Conservation (phyloP, 2,113 vertebrate species). For the Ptyas mucosa region DNA sequence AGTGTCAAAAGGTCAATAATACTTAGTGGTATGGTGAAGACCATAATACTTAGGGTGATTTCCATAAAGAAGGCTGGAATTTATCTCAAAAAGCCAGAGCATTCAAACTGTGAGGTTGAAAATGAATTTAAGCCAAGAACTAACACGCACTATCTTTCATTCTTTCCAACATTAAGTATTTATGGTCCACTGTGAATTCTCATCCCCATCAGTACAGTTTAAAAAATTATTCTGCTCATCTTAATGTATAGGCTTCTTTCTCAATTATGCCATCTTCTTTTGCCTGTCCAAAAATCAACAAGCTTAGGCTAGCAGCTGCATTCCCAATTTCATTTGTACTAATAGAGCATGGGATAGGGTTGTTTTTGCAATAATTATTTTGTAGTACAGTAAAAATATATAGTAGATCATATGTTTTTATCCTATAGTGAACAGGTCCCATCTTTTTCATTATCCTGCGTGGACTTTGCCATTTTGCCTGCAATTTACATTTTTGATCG, state of each 20-base stretch:
- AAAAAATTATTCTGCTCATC: not conserved
- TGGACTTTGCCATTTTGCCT: not conserved
- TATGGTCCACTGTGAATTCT: not conserved
- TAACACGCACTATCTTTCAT: not conserved
- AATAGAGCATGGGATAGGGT: not conserved
- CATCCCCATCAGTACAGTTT: not conserved
- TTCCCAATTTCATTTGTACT: not conserved
- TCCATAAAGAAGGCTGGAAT: not conserved
- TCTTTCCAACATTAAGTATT: not conserved
- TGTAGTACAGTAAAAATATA: not conserved
- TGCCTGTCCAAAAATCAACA: not conserved
- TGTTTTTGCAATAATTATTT: not conserved
- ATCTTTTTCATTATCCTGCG: not conserved
- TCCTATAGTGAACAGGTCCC: not conserved
- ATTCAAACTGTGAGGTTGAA: not conserved
- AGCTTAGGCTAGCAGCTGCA: not conserved
- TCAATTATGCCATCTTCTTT: not conserved
- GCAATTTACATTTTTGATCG: not conserved
- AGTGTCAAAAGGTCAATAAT: not conserved
- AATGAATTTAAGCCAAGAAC: not conserved
- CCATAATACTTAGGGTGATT: not conserved
- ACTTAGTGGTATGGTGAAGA: not conserved
- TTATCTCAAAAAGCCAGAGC: not conserved
- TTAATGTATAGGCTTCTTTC: not conserved
- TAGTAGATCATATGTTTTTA: not conserved